These are phyloP conservation scores for Colius striatus DNA, from an alignment of 2,113 vertebrate species.

Conservation along the genomic window DNA sequence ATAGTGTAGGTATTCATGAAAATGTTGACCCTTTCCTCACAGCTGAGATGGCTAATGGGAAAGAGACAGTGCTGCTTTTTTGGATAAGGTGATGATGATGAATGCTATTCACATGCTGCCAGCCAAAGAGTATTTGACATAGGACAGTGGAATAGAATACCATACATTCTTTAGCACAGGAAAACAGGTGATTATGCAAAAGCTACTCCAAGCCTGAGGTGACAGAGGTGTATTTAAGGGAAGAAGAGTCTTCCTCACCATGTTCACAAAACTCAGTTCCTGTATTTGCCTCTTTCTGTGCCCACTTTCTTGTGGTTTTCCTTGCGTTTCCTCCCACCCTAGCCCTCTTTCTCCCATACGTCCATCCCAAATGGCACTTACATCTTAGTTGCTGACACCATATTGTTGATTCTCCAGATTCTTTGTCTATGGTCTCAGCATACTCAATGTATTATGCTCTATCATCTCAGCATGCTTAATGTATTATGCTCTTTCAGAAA, in stretches of 20 bases:
- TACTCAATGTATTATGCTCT: background rate
- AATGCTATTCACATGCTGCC: background rate
- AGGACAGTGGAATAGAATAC: background rate
- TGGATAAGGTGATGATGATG: background rate
- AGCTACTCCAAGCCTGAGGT: background rate
- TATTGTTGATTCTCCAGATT: background rate
- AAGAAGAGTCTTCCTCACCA: background rate
- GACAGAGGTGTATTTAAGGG: background rate
- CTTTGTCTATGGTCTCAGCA: background rate
- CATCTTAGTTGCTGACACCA: background rate
- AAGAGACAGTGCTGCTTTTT: background rate
- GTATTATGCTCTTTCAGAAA: background rate
- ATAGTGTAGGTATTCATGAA: background rate
- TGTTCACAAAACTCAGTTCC: background rate
- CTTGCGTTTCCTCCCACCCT: background rate
- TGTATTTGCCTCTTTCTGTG: background rate
- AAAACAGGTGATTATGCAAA: background rate
- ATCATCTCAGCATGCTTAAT: background rate
- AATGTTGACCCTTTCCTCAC: background rate
- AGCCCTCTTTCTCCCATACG: background rate
- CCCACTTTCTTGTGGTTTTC: background rate
- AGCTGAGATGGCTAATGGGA: background rate
- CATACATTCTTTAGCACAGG: background rate
- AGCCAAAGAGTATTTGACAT: background rate
- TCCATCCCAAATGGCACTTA: background rate